Evolutionary conservation across 2,113 vertebrate genomes (phyloP).

Genomic region (Athene cunicularia): DNA sequence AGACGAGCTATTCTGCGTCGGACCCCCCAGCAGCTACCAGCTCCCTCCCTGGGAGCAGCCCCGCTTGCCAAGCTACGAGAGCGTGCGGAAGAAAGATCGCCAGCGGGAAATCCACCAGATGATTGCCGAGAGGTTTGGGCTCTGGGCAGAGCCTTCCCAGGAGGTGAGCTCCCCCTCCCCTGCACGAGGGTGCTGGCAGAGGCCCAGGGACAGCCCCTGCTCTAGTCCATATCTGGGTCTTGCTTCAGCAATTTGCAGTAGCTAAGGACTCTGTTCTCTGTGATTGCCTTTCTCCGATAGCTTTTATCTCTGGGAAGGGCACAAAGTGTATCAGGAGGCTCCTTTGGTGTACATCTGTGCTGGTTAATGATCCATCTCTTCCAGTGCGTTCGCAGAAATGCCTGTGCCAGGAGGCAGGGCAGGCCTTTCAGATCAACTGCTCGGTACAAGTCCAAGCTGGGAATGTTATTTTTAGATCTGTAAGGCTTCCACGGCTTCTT

Average conservation of each 20-base stretch:
- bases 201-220: background rate
- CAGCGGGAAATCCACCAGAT: conserved; percentile 86
- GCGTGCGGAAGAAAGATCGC: conserved; percentile 81
- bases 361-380: conserved; percentile 53
- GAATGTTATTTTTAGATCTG: background rate
- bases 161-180: conserved; percentile 71
- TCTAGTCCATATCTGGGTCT: background rate
- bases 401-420: background rate
- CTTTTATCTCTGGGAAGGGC: conserved; percentile 33
- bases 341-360: background rate
- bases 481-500: background rate
- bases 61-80: conserved; percentile 81
- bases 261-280: background rate
- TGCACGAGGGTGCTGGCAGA: background rate
- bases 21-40: conserved; percentile 78
- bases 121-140: conserved; percentile 81
- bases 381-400: background rate
- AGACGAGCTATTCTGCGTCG: conserved; percentile 79
- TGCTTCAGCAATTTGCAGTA: background rate
- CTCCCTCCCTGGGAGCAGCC: conserved; percentile 68
- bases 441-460: background rate
- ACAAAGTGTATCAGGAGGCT: background rate
- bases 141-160: conserved; percentile 75
- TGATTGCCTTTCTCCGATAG: background rate
- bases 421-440: background rate